Evolutionary conservation across 2,888 invertebrate species (phyloP), one percentile per base, ranked within the genome.

Genomic region (Adela reaumurella): DNA sequence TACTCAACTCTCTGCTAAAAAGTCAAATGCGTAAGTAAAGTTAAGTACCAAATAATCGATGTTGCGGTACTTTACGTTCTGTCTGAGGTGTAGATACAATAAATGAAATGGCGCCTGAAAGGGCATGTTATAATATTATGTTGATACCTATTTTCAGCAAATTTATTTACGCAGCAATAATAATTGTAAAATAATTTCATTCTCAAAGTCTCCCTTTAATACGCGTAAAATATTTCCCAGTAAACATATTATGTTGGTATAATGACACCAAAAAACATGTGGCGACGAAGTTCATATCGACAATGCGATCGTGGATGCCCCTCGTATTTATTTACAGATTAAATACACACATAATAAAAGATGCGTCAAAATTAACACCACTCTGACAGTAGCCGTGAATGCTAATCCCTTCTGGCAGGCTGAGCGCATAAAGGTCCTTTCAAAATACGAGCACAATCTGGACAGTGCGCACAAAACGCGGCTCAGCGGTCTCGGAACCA

Each of bases 311-410:
- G 24, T 24, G 24, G 5, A 8, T 24, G 8, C 24, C 24, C 46
- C 49, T 17, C 42, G 59, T 68, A 73, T 72, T 73, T 74, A 74
- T 72, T 71, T 72, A 65, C 67, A 63, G 49, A 42, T 59, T 61
- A 69, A 70, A 73, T 74, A 70, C 67, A 70, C 69, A 68, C 66
- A 76, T 74, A 74, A 74, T 74, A 73, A 69, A 70, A 35, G 35
- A 35, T 8, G 35, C 35, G 35, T 35, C 35, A 35, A 35, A 35
- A 35, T 35, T 35, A 35, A 35, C 35, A 35, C 11, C 35, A 35
- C 3, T 3, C 3, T 14, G 35, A 35, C 35, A 35, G 35, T 35
- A 35, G 35, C 35, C 35, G 35, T 35, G 35, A 35, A 35, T 35
- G n/a, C 6, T 35, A 35, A 35, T 35, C 35, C 35, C 35, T 35